Conservation (phyloP, 2,113 vertebrate species). For the Brachirus orientalis region DNA sequence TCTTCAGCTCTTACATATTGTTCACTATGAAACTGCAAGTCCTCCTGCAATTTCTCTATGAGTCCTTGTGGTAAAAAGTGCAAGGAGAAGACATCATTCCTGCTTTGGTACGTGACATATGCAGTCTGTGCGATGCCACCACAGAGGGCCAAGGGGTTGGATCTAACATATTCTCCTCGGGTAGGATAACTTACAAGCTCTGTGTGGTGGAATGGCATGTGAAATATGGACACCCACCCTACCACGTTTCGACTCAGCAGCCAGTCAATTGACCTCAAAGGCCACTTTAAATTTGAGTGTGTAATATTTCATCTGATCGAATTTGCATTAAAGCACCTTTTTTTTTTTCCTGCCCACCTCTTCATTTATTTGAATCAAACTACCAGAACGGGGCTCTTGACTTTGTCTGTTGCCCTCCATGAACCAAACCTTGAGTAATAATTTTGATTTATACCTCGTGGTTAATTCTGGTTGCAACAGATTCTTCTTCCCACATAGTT, state of each 20-base stretch:
- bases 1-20: constrained; percentile 29
- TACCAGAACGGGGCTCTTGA: constrained; percentile 31
- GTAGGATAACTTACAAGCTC: constrained; percentile 55
- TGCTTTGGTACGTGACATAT: constrained; percentile 31
- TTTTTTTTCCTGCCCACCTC: constrained; percentile 41
- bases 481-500: constrained; percentile 8
- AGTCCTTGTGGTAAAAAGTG: constrained; percentile 28
- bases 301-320: constrained; percentile 76
- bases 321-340: constrained; percentile 70
- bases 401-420: constrained; percentile 31
- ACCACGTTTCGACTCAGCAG: constrained; percentile 60
- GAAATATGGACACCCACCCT: constrained; percentile 68
- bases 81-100: constrained; percentile 36
- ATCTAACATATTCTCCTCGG: constrained; percentile 45
- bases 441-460: constrained; percentile 23
- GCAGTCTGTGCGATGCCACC: constrained; percentile 20
- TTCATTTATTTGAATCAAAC: constrained; percentile 72
- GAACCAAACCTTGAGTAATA: constrained; percentile 33
- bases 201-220: constrained; percentile 55
- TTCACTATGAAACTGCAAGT: constrained; percentile 16
- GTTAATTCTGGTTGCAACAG: constrained; percentile 19
- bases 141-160: constrained; percentile 36
- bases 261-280: constrained; percentile 77
- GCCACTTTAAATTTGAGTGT: constrained; percentile 73
- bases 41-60: constrained; percentile 16